Conservation (phyloP, 2,888 invertebrate species). For the Calliphora vomitoria region DNA sequence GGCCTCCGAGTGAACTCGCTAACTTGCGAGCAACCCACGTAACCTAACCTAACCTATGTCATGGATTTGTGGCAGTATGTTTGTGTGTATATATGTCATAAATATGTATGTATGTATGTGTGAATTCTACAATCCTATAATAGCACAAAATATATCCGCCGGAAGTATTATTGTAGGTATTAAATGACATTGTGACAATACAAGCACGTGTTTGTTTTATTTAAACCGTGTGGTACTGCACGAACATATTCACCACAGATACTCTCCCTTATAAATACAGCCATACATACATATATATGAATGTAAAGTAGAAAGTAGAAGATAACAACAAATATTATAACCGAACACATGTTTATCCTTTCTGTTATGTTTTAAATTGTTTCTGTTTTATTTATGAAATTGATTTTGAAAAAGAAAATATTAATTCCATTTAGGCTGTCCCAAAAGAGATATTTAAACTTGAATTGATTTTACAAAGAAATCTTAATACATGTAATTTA, state of each 20-base stretch:
- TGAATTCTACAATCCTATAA: constrained; percentile 3
- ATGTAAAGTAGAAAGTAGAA: background rate
- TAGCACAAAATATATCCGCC: constrained; percentile 49
- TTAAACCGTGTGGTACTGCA: background rate
- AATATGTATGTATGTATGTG: background rate
- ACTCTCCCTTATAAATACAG: background rate
- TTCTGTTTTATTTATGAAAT: background rate
- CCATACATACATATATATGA: background rate
- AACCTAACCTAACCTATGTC: too few relatives aligned
- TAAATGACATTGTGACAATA: constrained; percentile 50
- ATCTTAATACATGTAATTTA: background rate
- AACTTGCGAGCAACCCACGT: too few relatives aligned
- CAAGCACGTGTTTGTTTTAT: constrained; percentile 51
- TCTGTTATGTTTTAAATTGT: background rate
- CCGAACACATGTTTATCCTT: background rate
- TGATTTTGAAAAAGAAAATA: background rate
- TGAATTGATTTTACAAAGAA: background rate
- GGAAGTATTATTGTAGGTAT: constrained; percentile 56
- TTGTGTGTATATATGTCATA: background rate
- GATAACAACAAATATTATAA: background rate
- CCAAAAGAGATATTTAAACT: background rate
- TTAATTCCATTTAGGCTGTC: background rate
- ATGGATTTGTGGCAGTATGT: background rate
- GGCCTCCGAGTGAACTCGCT: too few relatives aligned
- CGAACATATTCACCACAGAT: background rate